These are phyloP conservation scores for Ormyrus labotus DNA, from an alignment of 2,888 invertebrate species.

Conservation along the genomic window DNA sequence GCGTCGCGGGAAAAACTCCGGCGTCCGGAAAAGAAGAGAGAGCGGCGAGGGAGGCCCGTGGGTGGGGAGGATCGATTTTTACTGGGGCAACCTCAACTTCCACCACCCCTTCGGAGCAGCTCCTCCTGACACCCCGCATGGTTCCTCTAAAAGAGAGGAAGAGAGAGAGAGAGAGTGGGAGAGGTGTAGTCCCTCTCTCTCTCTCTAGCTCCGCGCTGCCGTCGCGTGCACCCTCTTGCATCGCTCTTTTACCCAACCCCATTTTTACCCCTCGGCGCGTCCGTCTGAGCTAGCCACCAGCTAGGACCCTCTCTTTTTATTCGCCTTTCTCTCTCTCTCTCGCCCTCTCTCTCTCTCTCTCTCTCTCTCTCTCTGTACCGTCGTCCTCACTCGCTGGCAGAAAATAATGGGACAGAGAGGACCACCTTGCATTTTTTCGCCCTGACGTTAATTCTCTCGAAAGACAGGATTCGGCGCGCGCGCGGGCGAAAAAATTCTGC, in stretches of 20 bases:
- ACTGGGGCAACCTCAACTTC: conserved; percentile 74
- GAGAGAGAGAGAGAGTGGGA: conserved; percentile 34
- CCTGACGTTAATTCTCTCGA: conserved; percentile 38
- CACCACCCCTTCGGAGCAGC: conserved; percentile 61
- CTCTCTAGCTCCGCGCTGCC: conserved; percentile 4
- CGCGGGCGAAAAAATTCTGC: neutral
- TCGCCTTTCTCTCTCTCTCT: conserved; percentile 4
- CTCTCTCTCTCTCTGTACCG: conserved; percentile 14
- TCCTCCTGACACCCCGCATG: conserved; percentile 59
- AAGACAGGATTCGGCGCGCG: conserved; percentile 20
- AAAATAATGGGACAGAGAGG: conserved; percentile 41
- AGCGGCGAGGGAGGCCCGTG: conserved; percentile 71
- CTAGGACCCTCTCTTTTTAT: conserved; percentile 49
- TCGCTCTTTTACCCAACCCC: conserved; percentile 45
- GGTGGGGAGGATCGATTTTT: conserved; percentile 77
- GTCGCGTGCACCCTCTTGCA: conserved; percentile 56
- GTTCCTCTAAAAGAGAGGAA: conserved; percentile 57
- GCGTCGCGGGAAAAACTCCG: conserved; percentile 56
- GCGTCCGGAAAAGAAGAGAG: conserved; percentile 55
- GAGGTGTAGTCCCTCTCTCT: conserved; percentile 39
- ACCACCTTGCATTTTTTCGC: conserved; percentile 49
- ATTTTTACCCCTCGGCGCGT: conserved; percentile 45
- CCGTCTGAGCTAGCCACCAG: conserved; percentile 52
- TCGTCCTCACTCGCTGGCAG: conserved; percentile 22
- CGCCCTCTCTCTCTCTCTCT: neutral